A percentile compares a stretch with the other conserved stretches of the same genome.
Conservation (phyloP, 2,888 invertebrate genomes). For the Acleris cristana region DNA sequence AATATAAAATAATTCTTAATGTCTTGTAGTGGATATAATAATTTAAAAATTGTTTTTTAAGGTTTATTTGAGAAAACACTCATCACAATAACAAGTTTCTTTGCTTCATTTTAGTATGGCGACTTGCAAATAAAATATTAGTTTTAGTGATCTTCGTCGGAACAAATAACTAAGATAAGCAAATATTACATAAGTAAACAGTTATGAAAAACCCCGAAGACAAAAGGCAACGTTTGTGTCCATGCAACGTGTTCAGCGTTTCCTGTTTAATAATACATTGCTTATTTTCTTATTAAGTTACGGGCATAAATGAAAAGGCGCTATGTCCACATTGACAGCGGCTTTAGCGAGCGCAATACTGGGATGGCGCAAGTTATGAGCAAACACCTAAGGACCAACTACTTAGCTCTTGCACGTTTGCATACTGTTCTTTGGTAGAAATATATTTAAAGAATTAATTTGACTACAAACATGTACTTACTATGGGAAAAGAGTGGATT, state of each 20-base stretch:
- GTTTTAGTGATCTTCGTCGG: not conserved
- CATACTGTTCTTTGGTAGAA: too few species aligned
- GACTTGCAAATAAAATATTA: not conserved
- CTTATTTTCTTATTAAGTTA: slow-evolving; percentile 47
- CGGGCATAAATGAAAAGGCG: slow-evolving; percentile 49
- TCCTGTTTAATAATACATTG: slow-evolving; percentile 37
- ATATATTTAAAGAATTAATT: too few species aligned
- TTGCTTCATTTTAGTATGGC: too few species aligned
- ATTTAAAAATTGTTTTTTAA: too few species aligned
- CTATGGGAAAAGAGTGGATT: too few species aligned
- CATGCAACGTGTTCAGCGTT: not conserved
- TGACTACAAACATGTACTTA: too few species aligned
- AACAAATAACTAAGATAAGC: not conserved
- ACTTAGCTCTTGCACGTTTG: too few species aligned
- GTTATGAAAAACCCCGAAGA: not conserved
- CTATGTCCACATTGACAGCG: slow-evolving; percentile 39
- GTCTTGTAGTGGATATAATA: too few species aligned
- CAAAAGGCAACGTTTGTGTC: not conserved
- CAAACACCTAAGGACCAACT: not conserved
- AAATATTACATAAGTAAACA: not conserved
- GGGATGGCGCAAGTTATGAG: slow-evolving; percentile 6
- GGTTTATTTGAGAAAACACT: too few species aligned
- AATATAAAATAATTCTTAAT: too few species aligned
- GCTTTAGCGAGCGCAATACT: slow-evolving; percentile 22
- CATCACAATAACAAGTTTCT: too few species aligned